phyloP scores from a whole-genome alignment of 2,113 vertebrate species.

The Campylorhamphus procurvoides region DNA sequence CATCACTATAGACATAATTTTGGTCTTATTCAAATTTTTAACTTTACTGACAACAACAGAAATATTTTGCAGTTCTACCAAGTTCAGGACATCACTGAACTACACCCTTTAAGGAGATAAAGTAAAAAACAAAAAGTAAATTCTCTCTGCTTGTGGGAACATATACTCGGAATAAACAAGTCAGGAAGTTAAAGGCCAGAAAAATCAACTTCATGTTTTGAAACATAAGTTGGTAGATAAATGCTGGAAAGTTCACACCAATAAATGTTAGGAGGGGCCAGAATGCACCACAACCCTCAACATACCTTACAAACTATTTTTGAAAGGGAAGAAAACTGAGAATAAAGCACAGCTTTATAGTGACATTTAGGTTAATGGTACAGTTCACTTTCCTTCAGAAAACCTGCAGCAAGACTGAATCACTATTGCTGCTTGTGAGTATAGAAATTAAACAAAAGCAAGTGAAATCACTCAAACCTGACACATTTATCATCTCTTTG shows the following conservation, averaged over 20 bases:
- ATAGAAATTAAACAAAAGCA: not conserved
- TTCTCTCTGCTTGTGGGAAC: not conserved
- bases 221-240: not conserved
- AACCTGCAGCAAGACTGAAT: not conserved
- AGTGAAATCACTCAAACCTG: not conserved
- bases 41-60: not conserved
- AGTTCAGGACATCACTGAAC: not conserved
- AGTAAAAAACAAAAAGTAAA: not conserved
- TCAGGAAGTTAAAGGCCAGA: not conserved
- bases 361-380: not conserved
- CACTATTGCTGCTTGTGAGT: not conserved
- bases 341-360: not conserved
- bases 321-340: not conserved
- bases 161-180: not conserved
- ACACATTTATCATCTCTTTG: not conserved
- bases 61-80: not conserved
- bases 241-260: not conserved
- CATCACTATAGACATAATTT: fast-evolving
- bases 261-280: not conserved
- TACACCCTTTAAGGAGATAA: not conserved
- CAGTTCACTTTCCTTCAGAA: not conserved
- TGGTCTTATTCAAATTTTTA: not conserved
- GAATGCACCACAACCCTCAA: not conserved
- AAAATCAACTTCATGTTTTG: not conserved
- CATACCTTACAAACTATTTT: not conserved